Conservation (phyloP, 2,888 invertebrate species). For the Strigamia maritima region DNA sequence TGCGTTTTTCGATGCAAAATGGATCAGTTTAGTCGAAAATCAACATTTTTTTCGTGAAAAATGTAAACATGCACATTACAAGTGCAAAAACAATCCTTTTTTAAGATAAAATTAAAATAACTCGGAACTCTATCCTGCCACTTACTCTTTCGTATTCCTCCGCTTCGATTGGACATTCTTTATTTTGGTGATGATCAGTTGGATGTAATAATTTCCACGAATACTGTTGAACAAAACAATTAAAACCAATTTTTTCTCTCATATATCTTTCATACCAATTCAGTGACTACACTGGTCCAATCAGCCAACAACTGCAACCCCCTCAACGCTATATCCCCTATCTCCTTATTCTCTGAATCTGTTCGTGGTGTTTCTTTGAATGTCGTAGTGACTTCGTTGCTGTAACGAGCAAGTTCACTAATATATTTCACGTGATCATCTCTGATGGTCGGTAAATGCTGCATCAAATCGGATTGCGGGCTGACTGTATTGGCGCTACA, state of each 20-base stretch:
- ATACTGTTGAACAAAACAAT: conserved; percentile 56
- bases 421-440: conserved; percentile 97
- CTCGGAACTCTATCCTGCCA: conserved; percentile 41
- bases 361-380: conserved; percentile 84
- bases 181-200: conserved; percentile 92
- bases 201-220: conserved; percentile 98
- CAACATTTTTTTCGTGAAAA: too few species aligned
- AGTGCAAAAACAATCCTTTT: too few species aligned
- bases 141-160: conserved; percentile 95
- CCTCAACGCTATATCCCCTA: conserved; percentile 83
- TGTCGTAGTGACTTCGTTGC: conserved; percentile 77
- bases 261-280: conserved; percentile 60
- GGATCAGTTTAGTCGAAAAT: too few species aligned
- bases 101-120: too few species aligned
- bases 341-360: conserved; percentile 85
- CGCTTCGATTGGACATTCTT: conserved; percentile 90
- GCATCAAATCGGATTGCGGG: conserved; percentile 91
- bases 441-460: conserved; percentile 83
- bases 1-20: too few species aligned
- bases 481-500: conserved; percentile 78
- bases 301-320: conserved; percentile 90
- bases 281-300: conserved; percentile 96
- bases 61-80: too few species aligned
- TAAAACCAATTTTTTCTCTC: neutral
- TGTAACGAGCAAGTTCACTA: conserved; percentile 88